phyloP scores from a whole-genome alignment of 2,888 invertebrate genomes.

The Chloroclysta siterata region DNA sequence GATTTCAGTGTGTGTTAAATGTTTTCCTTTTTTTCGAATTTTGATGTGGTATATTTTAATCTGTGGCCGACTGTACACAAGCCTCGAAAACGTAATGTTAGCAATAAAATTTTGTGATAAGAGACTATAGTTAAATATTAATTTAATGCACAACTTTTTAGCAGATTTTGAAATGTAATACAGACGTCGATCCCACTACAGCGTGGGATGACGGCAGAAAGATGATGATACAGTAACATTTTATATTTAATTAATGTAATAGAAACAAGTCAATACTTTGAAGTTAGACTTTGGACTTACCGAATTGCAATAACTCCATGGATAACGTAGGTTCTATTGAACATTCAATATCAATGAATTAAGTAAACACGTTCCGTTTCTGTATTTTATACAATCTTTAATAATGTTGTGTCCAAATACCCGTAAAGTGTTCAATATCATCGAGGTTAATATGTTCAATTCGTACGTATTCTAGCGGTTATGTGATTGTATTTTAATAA shows the following conservation, averaged over 20 bases:
- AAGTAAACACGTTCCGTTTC: background rate
- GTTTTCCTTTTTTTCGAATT: slow-evolving; percentile 18
- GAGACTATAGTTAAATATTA: slow-evolving; percentile 57
- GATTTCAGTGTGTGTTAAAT: slow-evolving; percentile 20
- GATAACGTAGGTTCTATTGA: slow-evolving; percentile 28
- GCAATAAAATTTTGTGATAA: slow-evolving; percentile 81
- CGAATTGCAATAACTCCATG: background rate
- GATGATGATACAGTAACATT: slow-evolving; percentile 18
- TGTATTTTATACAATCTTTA: slow-evolving; percentile 15
- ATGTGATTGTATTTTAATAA: slow-evolving; percentile 3
- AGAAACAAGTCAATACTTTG: slow-evolving; percentile 1
- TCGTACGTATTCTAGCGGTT: slow-evolving; percentile 10
- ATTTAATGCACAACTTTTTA: slow-evolving; percentile 65
- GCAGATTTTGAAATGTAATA: slow-evolving; percentile 48
- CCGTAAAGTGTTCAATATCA: slow-evolving; percentile 30
- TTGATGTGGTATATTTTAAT: slow-evolving; percentile 32
- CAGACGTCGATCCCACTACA: slow-evolving; percentile 15
- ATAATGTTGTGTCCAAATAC: slow-evolving; percentile 28
- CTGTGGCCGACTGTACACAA: slow-evolving; percentile 39
- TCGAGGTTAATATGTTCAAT: slow-evolving; percentile 11
- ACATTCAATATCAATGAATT: slow-evolving; percentile 8
- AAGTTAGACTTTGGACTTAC: background rate
- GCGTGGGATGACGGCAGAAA: too few relatives aligned
- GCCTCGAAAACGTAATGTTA: slow-evolving; percentile 66
- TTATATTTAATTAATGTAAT: slow-evolving; percentile 40